phyloP scores from a whole-genome alignment of 2,113 vertebrate genomes.

The Corythaeola cristata region DNA sequence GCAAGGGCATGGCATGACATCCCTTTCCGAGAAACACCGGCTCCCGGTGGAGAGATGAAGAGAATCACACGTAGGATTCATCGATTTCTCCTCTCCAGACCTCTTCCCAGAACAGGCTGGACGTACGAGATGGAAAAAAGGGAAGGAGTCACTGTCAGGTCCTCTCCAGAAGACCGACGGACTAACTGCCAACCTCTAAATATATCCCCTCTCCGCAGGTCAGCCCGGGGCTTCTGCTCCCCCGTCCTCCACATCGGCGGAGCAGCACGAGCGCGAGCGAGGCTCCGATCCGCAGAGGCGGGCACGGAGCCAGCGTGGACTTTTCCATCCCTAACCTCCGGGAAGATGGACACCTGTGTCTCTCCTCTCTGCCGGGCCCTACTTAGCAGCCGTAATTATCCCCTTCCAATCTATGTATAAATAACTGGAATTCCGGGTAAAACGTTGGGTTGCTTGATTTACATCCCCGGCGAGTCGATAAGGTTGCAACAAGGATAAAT shows the following conservation, averaged over 20 bases:
- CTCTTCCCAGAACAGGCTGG: neutral
- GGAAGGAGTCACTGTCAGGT: fast-evolving
- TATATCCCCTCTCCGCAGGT: neutral
- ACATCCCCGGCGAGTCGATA: constrained; percentile 18
- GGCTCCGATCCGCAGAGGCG: neutral
- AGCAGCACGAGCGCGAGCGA: neutral
- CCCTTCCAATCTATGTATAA: constrained; percentile 39
- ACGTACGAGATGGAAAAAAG: fast-evolving
- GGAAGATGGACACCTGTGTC: constrained; percentile 14
- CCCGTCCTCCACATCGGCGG: neutral
- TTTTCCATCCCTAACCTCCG: constrained; percentile 28
- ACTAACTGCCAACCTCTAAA: neutral
- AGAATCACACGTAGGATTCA: neutral
- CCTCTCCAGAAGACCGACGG: neutral
- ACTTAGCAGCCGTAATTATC: constrained; percentile 46
- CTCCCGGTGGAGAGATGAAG: neutral
- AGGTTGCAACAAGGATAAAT: constrained; percentile 60
- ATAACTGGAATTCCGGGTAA: constrained; percentile 59
- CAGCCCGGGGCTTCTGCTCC: neutral
- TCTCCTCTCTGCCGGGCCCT: neutral
- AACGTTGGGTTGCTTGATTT: constrained; percentile 29
- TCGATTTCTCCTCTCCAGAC: neutral
- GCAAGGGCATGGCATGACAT: fast-evolving
- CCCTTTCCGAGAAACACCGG: neutral
- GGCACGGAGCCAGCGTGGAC: constrained; percentile 18